Evolutionary conservation across 2,888 invertebrate species (phyloP).

Genomic region (Leucoma salicis): DNA sequence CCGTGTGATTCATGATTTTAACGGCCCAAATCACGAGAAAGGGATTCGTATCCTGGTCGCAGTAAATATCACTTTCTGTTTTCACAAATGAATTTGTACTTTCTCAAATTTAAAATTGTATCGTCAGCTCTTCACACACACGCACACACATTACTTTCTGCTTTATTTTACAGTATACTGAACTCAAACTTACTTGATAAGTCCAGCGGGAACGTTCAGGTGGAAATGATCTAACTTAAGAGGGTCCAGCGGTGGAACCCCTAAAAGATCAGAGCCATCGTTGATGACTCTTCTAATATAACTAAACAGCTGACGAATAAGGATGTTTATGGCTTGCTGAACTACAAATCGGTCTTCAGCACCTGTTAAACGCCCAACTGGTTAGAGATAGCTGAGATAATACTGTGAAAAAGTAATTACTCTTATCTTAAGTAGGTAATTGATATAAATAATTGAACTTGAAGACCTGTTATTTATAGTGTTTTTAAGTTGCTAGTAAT

Average conservation of each 20-base stretch:
- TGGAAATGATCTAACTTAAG: slow-evolving; percentile 44
- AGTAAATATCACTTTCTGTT: too few species aligned
- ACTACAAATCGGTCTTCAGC: slow-evolving; percentile 37
- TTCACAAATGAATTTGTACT: too few species aligned
- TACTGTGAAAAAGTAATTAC: neutral
- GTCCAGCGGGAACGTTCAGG: slow-evolving; percentile 51
- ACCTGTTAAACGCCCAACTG: slow-evolving; percentile 2
- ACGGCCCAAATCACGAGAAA: too few species aligned
- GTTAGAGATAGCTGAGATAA: neutral
- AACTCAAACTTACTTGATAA: slow-evolving; percentile 63
- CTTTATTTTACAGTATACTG: too few species aligned
- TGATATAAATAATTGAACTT: neutral
- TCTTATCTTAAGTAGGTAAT: neutral
- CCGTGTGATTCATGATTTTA: too few species aligned
- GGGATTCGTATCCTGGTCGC: too few species aligned
- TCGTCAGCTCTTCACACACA: too few species aligned
- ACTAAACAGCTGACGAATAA: slow-evolving; percentile 52
- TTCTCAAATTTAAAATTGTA: too few species aligned
- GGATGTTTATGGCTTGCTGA: slow-evolving; percentile 51
- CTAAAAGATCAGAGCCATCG: slow-evolving; percentile 52
- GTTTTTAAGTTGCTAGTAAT: neutral
- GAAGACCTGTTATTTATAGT: neutral
- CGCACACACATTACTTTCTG: neutral
- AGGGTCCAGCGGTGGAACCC: slow-evolving; percentile 61
- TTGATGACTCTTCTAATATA: slow-evolving; percentile 54